These are phyloP conservation scores for Sesia apiformis DNA, from an alignment of 2,888 invertebrate species.

Conservation along the genomic window DNA sequence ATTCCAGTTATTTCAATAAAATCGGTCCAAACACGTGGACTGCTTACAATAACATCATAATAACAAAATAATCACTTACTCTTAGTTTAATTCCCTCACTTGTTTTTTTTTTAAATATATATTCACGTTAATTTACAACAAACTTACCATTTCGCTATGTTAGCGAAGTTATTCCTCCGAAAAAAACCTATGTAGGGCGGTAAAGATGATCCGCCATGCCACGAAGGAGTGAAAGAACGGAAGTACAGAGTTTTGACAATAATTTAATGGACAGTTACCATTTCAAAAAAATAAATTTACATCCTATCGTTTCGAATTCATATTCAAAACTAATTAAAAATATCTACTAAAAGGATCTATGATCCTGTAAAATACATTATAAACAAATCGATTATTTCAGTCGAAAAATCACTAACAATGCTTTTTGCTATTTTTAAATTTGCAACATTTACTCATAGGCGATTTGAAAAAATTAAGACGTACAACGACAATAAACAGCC, in stretches of 20 bases:
- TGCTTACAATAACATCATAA: background rate
- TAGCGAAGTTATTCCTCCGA: constrained; percentile 64
- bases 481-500: too few relatives aligned
- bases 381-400: too few relatives aligned
- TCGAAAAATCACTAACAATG: too few relatives aligned
- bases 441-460: too few relatives aligned
- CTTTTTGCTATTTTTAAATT: too few relatives aligned
- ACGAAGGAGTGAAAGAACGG: constrained; percentile 73
- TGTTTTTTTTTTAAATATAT: constrained; percentile 8
- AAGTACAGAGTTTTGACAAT: constrained; percentile 47
- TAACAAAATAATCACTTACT: constrained; percentile 25
- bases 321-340: too few relatives aligned
- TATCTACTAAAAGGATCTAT: too few relatives aligned
- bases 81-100: constrained; percentile 25
- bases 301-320: too few relatives aligned
- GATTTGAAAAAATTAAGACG: too few relatives aligned
- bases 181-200: constrained; percentile 61
- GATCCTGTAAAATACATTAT: too few relatives aligned
- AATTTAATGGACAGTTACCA: constrained; percentile 38
- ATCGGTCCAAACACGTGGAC: constrained; percentile 25
- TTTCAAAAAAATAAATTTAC: background rate
- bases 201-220: constrained; percentile 72
- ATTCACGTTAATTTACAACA: constrained; percentile 20
- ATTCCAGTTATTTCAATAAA: constrained; percentile 5
- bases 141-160: constrained; percentile 70